Evolutionary conservation across 2,888 invertebrate species (phyloP).

Genomic region (Mimas tiliae): DNA sequence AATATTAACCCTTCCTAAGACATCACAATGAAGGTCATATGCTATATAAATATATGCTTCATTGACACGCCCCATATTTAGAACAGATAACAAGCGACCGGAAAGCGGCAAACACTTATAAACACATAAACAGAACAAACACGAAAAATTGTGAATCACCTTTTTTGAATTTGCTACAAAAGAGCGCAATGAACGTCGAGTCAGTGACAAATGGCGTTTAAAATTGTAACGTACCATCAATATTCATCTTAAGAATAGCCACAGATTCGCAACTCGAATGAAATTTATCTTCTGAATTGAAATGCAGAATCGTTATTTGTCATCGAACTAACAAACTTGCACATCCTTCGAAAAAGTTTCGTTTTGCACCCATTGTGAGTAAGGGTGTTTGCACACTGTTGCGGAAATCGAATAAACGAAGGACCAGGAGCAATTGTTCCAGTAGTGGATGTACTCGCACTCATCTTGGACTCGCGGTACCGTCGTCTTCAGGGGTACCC

Average conservation of each 20-base stretch:
- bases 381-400: slow-evolving; percentile 16
- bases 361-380: neutral
- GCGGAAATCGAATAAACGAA: no score
- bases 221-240: slow-evolving; percentile 21
- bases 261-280: slow-evolving; percentile 7
- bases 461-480: no score
- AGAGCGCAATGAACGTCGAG: slow-evolving; percentile 2
- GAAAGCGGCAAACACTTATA: neutral
- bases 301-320: slow-evolving; percentile 18
- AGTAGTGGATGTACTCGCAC: no score
- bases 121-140: neutral
- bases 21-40: no score
- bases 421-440: no score
- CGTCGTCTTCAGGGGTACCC: no score
- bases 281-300: slow-evolving; percentile 19
- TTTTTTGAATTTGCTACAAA: slow-evolving; percentile 5
- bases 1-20: no score
- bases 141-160: slow-evolving; percentile 12
- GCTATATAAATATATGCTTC: neutral
- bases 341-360: slow-evolving; percentile 13
- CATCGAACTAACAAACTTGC: slow-evolving; percentile 21
- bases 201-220: slow-evolving; percentile 18
- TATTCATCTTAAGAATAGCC: slow-evolving; percentile 16
- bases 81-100: neutral
- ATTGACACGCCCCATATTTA: neutral